Conservation (phyloP, 2,113 vertebrate species). For the Brienomyrus longianalis region DNA sequence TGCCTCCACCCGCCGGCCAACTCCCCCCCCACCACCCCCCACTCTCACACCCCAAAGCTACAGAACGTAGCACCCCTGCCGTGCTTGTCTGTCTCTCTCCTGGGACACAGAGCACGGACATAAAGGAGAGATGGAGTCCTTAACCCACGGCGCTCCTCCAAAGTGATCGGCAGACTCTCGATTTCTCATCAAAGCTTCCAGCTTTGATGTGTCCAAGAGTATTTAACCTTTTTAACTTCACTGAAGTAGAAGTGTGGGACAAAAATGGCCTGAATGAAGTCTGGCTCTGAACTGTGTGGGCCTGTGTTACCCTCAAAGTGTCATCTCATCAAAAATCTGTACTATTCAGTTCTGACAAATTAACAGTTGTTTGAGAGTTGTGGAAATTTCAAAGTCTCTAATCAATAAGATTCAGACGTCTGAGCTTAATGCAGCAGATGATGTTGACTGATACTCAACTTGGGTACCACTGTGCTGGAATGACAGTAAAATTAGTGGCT, state of each 20-base stretch:
- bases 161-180: neutral
- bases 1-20: neutral
- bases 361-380: neutral
- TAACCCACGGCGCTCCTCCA: conserved; percentile 1
- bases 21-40: neutral
- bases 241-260: conserved; percentile 9
- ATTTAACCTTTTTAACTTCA: conserved; percentile 20
- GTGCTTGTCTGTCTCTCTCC: neutral
- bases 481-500: neutral
- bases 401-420: neutral
- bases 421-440: neutral
- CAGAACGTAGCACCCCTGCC: conserved; percentile 1
- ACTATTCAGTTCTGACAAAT: conserved; percentile 14
- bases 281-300: neutral
- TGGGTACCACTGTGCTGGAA: neutral
- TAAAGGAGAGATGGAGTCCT: neutral
- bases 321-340: neutral
- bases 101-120: neutral
- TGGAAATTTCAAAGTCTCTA: neutral
- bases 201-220: conserved; percentile 20
- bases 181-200: conserved; percentile 8
- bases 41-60: neutral
- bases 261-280: neutral
- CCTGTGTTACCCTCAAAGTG: neutral
- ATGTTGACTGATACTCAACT: neutral